A percentile compares a stretch with the other conserved stretches of the same genome.
These are phyloP conservation scores for Sebastes hubbsi DNA, from an alignment of 2,797 vertebrate genomes.

Conservation along the genomic window DNA sequence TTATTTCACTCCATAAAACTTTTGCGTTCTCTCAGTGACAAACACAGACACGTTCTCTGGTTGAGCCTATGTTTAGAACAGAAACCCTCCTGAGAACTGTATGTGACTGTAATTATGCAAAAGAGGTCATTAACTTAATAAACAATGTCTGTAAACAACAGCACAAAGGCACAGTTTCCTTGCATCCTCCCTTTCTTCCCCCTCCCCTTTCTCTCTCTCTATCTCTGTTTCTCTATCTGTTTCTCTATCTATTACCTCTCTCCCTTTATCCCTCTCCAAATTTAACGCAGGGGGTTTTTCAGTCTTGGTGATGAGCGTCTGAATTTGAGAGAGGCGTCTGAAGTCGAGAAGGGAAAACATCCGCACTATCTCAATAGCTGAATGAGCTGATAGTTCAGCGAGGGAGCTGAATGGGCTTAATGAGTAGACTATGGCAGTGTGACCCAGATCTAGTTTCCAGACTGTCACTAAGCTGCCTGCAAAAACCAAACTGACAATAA, in stretches of 20 bases:
- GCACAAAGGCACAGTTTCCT: constrained; percentile 44
- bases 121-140: constrained; percentile 76
- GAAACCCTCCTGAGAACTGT: constrained; percentile 47
- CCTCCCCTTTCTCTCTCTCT: neutral
- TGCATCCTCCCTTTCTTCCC: constrained; percentile 3
- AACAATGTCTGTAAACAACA: constrained; percentile 73
- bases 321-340: constrained; percentile 49
- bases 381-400: constrained; percentile 65
- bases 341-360: constrained; percentile 66
- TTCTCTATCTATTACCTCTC: constrained; percentile 27
- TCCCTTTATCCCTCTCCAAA: constrained; percentile 32
- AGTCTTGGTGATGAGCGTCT: constrained; percentile 33
- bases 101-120: constrained; percentile 72
- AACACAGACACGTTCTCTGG: constrained; percentile 8
- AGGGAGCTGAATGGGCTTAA: constrained; percentile 66
- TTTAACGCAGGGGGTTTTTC: constrained; percentile 45
- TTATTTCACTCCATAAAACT: neutral
- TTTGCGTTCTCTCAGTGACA: neutral
- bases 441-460: constrained; percentile 71
- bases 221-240: neutral
- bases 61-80: constrained; percentile 43
- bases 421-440: constrained; percentile 64
- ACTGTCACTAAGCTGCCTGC: constrained; percentile 51
- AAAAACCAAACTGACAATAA: constrained; percentile 66
- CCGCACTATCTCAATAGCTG: constrained; percentile 38